These are phyloP conservation scores for Halcyon leucocephala DNA, from an alignment of 2,797 vertebrate species.

Conservation along the genomic window DNA sequence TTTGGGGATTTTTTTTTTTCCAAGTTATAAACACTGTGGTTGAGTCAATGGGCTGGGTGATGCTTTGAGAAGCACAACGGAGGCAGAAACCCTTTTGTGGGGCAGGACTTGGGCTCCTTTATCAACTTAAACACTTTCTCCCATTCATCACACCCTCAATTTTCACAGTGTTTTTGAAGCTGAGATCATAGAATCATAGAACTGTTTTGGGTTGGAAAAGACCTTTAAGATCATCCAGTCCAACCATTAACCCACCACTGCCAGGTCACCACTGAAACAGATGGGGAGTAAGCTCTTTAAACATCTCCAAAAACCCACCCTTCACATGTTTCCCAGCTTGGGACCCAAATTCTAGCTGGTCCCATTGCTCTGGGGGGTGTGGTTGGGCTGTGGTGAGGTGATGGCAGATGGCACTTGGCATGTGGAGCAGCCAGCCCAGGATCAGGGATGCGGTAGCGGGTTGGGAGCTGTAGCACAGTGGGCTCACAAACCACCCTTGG, in stretches of 20 bases:
- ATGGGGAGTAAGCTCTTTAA: neutral
- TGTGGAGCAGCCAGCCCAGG: neutral
- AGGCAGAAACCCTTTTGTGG: neutral
- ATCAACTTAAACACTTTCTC: neutral
- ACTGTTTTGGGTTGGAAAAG: neutral
- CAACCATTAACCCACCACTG: neutral
- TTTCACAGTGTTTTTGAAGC: neutral
- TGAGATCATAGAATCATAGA: neutral
- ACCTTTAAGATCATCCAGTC: neutral
- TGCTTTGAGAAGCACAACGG: neutral
- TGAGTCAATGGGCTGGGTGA: neutral
- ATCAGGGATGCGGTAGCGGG: accelerated
- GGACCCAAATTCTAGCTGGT: neutral
- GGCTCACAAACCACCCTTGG: neutral
- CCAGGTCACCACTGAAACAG: neutral
- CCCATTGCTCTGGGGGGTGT: neutral
- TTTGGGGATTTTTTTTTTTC: neutral
- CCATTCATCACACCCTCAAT: accelerated
- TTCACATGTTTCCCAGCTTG: neutral
- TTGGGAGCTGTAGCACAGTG: neutral
- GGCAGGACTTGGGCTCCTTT: neutral
- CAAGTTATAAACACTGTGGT: neutral
- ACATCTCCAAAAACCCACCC: neutral
- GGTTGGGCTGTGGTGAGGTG: neutral
- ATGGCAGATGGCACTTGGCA: neutral